phyloP scores from a whole-genome alignment of 2,888 invertebrate species.

The Chrysina gloriosa region DNA sequence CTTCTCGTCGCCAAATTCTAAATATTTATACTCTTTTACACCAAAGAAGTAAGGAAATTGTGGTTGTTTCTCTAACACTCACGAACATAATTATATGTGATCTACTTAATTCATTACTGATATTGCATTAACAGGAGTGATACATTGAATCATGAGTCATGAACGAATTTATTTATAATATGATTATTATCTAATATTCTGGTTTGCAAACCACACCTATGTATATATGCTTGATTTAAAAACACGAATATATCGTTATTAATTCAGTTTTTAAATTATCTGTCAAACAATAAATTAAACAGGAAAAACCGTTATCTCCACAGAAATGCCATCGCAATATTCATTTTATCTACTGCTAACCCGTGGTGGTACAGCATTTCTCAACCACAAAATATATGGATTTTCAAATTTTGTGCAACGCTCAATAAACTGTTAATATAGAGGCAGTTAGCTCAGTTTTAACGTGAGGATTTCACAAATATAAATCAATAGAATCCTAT shows the following conservation, averaged over 20 bases:
- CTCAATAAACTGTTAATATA: too few species aligned
- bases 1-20: neutral
- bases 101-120: neutral
- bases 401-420: too few species aligned
- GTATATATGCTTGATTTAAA: too few species aligned
- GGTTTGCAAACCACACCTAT: too few species aligned
- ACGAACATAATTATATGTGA: constrained; percentile 5
- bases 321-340: too few species aligned
- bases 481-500: too few species aligned
- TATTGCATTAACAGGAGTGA: constrained; percentile 1
- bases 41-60: constrained; percentile 15
- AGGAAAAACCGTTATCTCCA: neutral
- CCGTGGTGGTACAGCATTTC: too few species aligned
- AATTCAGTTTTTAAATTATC: neutral
- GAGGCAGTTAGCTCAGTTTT: too few species aligned
- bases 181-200: neutral
- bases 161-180: neutral
- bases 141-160: neutral
- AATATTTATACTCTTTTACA: neutral
- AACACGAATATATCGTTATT: too few species aligned
- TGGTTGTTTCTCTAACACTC: constrained; percentile 12
- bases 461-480: too few species aligned
- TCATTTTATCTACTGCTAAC: too few species aligned
- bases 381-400: too few species aligned
- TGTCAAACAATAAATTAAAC: neutral